These are phyloP conservation scores for Temnothorax ravouxi DNA, from an alignment of 2,888 invertebrate species.

Conservation along the genomic window DNA sequence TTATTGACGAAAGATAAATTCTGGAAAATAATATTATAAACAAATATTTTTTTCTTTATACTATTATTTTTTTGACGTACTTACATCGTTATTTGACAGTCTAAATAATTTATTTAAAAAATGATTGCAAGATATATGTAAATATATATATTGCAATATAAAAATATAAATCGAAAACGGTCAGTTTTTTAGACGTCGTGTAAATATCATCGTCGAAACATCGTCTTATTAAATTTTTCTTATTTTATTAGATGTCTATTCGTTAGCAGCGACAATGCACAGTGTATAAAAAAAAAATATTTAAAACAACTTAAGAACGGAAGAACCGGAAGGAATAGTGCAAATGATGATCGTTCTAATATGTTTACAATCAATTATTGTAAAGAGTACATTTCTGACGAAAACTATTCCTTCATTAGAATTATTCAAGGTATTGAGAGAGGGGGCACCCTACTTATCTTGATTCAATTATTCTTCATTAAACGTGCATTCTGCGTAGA, in stretches of 20 bases:
- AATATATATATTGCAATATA: slow-evolving; percentile 2
- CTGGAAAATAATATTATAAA: not conserved
- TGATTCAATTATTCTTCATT: not conserved
- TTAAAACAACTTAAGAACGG: not conserved
- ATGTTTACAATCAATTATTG: not conserved
- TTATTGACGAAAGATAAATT: not conserved
- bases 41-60: too few species aligned
- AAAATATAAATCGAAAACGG: not conserved
- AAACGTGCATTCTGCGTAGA: not conserved
- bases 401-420: not conserved
- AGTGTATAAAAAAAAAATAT: slow-evolving; percentile 2
- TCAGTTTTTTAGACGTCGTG: not conserved
- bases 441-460: not conserved
- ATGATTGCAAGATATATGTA: not conserved
- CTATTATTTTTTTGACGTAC: not conserved
- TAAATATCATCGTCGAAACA: not conserved
- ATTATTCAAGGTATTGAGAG: not conserved
- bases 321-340: not conserved
- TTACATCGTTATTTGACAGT: not conserved
- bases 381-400: not conserved
- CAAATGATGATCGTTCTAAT: not conserved
- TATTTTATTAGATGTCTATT: slow-evolving; percentile 7
- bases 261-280: not conserved
- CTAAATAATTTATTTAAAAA: not conserved
- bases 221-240: not conserved